phyloP scores from a whole-genome alignment of 2,888 invertebrate genomes.

The Leptinotarsa juncta region DNA sequence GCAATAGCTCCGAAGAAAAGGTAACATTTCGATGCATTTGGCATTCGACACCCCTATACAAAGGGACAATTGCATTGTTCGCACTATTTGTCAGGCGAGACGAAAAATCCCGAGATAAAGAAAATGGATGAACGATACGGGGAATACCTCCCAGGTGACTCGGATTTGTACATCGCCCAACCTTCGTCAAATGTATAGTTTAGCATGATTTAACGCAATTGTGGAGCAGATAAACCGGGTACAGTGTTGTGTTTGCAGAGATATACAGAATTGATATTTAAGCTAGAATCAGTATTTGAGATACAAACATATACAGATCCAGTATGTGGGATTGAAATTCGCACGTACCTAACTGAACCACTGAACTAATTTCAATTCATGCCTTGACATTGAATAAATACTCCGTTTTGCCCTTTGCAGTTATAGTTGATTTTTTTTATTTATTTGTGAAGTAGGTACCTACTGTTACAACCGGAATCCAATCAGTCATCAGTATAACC shows the following conservation, averaged over 20 bases:
- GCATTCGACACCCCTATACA: conserved; percentile 56
- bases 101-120: conserved; percentile 50
- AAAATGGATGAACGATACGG: conserved; percentile 51
- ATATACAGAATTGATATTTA: too few species aligned
- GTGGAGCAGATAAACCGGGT: conserved; percentile 41
- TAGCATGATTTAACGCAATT: conserved; percentile 53
- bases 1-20: conserved; percentile 52
- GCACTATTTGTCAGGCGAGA: conserved; percentile 59
- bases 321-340: too few species aligned
- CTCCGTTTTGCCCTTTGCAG: too few species aligned
- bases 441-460: too few species aligned
- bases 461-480: too few species aligned
- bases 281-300: too few species aligned
- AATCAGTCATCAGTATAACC: too few species aligned
- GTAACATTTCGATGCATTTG: conserved; percentile 53
- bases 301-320: too few species aligned
- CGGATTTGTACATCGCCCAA: conserved; percentile 19
- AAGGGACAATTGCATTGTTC: conserved; percentile 57
- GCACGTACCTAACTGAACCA: too few species aligned
- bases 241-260: background rate
- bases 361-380: too few species aligned
- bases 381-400: too few species aligned
- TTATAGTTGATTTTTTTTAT: too few species aligned
- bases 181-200: conserved; percentile 37
- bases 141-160: conserved; percentile 54